phyloP scores from a whole-genome alignment of 2,888 invertebrate species.

The Leptopilina drosophilae region DNA sequence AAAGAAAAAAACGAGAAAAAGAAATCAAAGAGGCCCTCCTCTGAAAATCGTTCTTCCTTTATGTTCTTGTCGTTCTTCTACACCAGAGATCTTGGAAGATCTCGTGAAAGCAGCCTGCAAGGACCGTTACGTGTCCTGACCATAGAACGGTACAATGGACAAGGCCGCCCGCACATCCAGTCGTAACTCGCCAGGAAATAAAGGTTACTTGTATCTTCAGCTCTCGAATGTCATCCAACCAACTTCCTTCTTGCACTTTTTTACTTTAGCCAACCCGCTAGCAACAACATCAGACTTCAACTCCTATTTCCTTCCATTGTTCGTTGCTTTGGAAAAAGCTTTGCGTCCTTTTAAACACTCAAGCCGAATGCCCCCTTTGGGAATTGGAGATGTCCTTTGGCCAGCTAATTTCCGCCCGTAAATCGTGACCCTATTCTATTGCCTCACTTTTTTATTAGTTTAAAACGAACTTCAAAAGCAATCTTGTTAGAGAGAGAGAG shows the following conservation, averaged over 20 bases:
- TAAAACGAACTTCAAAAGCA: slow-evolving; percentile 24
- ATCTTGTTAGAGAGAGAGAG: neutral
- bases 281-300: slow-evolving; percentile 17
- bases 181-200: slow-evolving; percentile 64
- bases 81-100: slow-evolving; percentile 36
- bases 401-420: slow-evolving; percentile 36
- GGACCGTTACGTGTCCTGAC: slow-evolving; percentile 64
- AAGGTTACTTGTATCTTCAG: slow-evolving; percentile 49
- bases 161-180: slow-evolving; percentile 57
- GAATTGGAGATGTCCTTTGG: slow-evolving; percentile 18
- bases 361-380: neutral
- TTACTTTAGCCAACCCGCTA: slow-evolving; percentile 14
- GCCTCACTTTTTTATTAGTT: slow-evolving; percentile 24
- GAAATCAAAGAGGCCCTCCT: slow-evolving; percentile 36
- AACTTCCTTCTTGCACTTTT: slow-evolving; percentile 15
- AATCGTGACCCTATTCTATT: slow-evolving; percentile 18
- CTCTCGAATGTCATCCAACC: slow-evolving; percentile 52
- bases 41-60: slow-evolving; percentile 35
- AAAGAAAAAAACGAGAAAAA: neutral
- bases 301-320: slow-evolving; percentile 36
- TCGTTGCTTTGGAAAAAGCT: slow-evolving; percentile 24
- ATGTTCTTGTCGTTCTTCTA: slow-evolving; percentile 35
- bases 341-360: slow-evolving; percentile 36
- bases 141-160: slow-evolving; percentile 59
- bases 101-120: slow-evolving; percentile 44